These are phyloP conservation scores for Grallaria varia DNA, from an alignment of 2,113 vertebrate genomes.

Conservation along the genomic window DNA sequence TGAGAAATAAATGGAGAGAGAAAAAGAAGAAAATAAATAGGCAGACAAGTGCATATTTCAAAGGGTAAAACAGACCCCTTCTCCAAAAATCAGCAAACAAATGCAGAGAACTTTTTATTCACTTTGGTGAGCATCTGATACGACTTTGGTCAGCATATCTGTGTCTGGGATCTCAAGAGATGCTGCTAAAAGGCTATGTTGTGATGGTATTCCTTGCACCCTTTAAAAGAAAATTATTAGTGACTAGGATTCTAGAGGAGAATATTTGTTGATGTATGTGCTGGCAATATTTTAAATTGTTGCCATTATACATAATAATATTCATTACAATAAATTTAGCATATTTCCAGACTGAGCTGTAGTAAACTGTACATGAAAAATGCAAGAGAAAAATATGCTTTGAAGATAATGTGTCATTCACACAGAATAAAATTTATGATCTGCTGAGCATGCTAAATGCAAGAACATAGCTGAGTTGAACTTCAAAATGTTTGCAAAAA, in stretches of 20 bases:
- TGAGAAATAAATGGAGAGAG: neutral
- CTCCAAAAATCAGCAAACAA: neutral
- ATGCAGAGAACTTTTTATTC: neutral
- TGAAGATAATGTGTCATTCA: conserved; percentile 60
- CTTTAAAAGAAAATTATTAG: neutral
- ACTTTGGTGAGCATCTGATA: neutral
- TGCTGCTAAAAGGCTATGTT: neutral
- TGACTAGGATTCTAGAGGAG: conserved; percentile 16
- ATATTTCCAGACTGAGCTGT: conserved; percentile 58
- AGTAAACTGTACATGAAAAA: conserved; percentile 62
- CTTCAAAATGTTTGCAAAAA: conserved; percentile 44
- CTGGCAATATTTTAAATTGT: conserved; percentile 43
- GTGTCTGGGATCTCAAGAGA: neutral
- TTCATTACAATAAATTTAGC: conserved; percentile 58
- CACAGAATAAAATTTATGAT: conserved; percentile 63
- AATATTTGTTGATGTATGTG: neutral
- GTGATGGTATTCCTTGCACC: neutral
- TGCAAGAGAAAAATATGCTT: conserved; percentile 66
- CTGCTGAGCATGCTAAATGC: conserved; percentile 51
- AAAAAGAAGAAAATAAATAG: neutral
- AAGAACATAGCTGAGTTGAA: conserved; percentile 18
- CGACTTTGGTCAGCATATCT: neutral
- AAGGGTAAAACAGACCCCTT: neutral
- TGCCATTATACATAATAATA: conserved; percentile 24
- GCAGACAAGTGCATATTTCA: neutral